Conservation (phyloP, 2,113 vertebrate species). For the Oryzias melastigma region DNA sequence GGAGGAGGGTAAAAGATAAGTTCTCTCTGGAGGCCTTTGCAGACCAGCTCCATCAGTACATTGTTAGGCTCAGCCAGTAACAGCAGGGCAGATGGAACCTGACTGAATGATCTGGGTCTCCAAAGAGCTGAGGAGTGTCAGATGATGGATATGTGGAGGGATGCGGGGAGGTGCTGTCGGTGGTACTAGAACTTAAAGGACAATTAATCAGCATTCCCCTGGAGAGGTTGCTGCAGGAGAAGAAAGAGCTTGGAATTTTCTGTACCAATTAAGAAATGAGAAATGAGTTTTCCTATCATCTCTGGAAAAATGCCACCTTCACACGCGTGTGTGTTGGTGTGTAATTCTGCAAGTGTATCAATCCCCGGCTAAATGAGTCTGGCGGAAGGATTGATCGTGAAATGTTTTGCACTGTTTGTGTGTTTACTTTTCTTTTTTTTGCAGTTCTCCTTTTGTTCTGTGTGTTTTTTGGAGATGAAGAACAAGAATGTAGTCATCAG, state of each 20-base stretch:
- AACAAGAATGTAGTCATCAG: constrained; percentile 48
- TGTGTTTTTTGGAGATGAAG: constrained; percentile 31
- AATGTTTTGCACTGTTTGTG: constrained; percentile 54
- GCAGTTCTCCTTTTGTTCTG: constrained; percentile 49
- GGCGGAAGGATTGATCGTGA: constrained; percentile 60
- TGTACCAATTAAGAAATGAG: constrained; percentile 71
- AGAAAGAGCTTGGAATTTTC: constrained; percentile 60
- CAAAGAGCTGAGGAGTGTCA: constrained; percentile 11
- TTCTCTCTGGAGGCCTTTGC: constrained; percentile 92
- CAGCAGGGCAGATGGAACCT: constrained; percentile 18
- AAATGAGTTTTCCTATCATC: constrained; percentile 67
- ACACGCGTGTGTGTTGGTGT: constrained; percentile 15
- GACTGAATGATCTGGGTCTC: constrained; percentile 3
- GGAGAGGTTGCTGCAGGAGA: constrained; percentile 64
- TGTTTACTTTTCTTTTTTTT: constrained; percentile 12
- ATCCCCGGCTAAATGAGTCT: constrained; percentile 49
- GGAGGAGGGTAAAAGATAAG: constrained; percentile 82
- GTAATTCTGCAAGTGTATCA: constrained; percentile 7
- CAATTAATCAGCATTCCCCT: constrained; percentile 70
- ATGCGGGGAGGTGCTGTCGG: constrained; percentile 4
- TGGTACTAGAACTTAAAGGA: constrained; percentile 48
- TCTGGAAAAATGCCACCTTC: constrained; percentile 57
- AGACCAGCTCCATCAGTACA: constrained; percentile 84
- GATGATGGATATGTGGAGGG: constrained; percentile 34
- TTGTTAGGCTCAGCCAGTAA: constrained; percentile 82